Conservation (phyloP, 23 tunicate genomes). For the Styela clava region DNA sequence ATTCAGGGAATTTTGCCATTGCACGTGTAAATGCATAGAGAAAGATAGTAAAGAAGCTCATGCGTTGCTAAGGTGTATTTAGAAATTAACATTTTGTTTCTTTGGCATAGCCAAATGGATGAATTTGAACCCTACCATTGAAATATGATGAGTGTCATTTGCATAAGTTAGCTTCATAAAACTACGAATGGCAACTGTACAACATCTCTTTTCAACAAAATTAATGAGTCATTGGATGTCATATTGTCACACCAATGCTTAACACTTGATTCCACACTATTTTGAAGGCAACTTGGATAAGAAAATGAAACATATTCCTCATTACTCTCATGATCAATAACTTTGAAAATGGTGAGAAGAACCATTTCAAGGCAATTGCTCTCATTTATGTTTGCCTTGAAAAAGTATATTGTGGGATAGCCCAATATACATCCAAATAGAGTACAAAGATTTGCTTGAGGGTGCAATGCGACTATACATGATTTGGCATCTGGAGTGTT, state of each 20-base stretch:
- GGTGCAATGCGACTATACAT: neutral
- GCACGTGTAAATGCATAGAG: too few species aligned
- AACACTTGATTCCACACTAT: neutral
- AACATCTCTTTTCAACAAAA: neutral
- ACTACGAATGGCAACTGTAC: constrained; percentile 15
- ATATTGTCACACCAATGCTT: neutral
- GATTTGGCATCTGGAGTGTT: neutral
- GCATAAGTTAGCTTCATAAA: constrained; percentile 14
- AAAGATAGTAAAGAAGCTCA: too few species aligned
- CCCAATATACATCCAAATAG: constrained; percentile 20
- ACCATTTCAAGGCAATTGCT: constrained; percentile 6
- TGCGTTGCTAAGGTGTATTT: too few species aligned
- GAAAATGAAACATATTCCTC: constrained; percentile 11
- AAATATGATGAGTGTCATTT: too few species aligned
- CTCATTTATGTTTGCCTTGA: neutral
- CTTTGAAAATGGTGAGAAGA: neutral
- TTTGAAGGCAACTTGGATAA: neutral
- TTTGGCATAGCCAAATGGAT: too few species aligned
- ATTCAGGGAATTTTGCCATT: too few species aligned
- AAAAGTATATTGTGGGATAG: constrained; percentile 14
- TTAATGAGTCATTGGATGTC: neutral
- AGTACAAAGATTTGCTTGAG: constrained; percentile 3
- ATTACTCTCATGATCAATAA: neutral
- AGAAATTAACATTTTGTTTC: too few species aligned
- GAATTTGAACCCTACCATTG: too few species aligned